A percentile compares a stretch with the other conserved stretches of the same genome.
These are phyloP conservation scores for Solenodon paradoxus DNA, from an alignment of 2,113 vertebrate species.

Conservation along the genomic window DNA sequence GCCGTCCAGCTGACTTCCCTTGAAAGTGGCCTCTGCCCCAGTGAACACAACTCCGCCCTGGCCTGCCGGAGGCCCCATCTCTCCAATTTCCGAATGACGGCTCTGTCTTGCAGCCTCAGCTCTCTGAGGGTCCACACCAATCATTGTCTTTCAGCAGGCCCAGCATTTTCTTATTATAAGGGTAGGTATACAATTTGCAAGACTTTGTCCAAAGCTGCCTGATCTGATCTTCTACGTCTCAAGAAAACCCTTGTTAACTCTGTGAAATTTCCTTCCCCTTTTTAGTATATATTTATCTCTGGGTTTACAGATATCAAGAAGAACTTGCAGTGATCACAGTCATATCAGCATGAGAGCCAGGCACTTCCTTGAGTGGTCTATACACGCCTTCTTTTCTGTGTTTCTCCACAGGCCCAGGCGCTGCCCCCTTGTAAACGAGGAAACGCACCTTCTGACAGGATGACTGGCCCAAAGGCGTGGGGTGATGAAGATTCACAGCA, in stretches of 20 bases:
- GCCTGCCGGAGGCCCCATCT: not conserved
- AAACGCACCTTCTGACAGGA: not conserved
- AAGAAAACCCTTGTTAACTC: not conserved
- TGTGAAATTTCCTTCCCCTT: not conserved
- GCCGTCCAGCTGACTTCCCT: fast-evolving
- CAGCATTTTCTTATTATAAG: not conserved
- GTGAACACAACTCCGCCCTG: too few species aligned
- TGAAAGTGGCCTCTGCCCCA: not conserved
- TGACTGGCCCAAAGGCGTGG: not conserved
- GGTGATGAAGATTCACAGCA: not conserved
- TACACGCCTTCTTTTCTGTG: not conserved
- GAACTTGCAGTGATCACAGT: not conserved
- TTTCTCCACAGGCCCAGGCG: not conserved
- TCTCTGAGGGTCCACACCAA: not conserved
- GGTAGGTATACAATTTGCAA: not conserved
- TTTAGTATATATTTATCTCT: not conserved
- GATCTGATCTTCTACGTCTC: too few species aligned
- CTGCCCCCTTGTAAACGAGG: not conserved
- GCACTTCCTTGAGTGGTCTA: not conserved
- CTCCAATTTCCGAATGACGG: not conserved
- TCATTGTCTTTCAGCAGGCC: not conserved
- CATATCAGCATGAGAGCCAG: not conserved
- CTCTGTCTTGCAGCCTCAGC: not conserved
- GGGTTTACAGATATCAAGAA: not conserved
- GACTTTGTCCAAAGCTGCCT: not conserved